Conservation (phyloP, 2,888 invertebrate species). For the Prenolepis imparis region DNA sequence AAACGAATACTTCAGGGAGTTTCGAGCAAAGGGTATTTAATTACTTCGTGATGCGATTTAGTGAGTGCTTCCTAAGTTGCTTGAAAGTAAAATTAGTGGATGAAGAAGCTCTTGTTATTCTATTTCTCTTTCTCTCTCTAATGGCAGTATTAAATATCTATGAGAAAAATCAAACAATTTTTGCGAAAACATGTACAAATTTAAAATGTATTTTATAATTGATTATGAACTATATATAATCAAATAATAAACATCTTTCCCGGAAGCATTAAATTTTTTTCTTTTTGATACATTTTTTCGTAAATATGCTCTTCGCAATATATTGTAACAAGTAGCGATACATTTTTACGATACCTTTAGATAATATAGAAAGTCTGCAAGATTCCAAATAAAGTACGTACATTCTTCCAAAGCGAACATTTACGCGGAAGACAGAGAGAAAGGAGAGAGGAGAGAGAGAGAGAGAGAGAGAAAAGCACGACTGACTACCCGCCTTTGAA, state of each 20-base stretch:
- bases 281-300: neutral
- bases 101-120: neutral
- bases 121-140: neutral
- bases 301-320: neutral
- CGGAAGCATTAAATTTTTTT: neutral
- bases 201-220: neutral
- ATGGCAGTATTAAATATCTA: neutral
- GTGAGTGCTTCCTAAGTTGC: neutral
- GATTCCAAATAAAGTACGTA: conserved; percentile 40
- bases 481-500: conserved; percentile 63
- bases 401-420: conserved; percentile 55
- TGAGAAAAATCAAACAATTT: neutral
- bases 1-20: conserved; percentile 6
- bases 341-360: conserved; percentile 36
- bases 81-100: neutral
- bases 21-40: neutral
- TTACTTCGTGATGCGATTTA: conserved; percentile 6
- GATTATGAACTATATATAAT: neutral
- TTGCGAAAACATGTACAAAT: neutral
- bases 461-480: neutral
- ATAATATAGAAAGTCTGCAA: conserved; percentile 19
- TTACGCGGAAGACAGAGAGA: conserved; percentile 36
- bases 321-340: neutral
- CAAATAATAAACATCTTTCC: neutral
- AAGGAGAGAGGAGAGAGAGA: neutral